These are phyloP conservation scores for Pilophorus perplexus DNA, from an alignment of 2,888 invertebrate genomes.

Conservation along the genomic window DNA sequence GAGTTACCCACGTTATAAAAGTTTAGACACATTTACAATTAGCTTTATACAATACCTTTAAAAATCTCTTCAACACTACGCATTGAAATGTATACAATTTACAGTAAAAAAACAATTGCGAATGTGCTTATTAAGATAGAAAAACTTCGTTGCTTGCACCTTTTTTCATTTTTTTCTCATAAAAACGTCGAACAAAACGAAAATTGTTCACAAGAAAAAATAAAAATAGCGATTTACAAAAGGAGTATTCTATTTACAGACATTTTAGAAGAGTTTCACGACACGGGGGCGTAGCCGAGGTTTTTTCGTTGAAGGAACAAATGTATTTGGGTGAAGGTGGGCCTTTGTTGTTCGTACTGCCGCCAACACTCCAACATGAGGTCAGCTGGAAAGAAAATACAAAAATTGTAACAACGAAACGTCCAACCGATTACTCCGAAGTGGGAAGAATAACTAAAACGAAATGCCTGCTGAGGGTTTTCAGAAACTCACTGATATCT, in stretches of 20 bases:
- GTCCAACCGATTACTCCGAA: no score
- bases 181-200: background rate
- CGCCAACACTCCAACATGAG: conserved; percentile 64
- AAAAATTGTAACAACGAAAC: no score
- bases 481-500: conserved; percentile 55
- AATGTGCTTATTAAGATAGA: conserved; percentile 28
- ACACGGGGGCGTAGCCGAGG: conserved; percentile 52
- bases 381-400: conserved; percentile 53
- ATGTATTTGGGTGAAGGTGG: conserved; percentile 62
- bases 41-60: background rate
- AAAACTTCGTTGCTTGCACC: conserved; percentile 39
- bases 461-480: no score
- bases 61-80: background rate
- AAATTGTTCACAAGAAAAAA: conserved; percentile 10
- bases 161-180: conserved; percentile 11
- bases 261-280: conserved; percentile 6
- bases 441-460: no score
- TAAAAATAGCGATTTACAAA: background rate
- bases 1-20: background rate
- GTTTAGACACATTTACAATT: conserved; percentile 9
- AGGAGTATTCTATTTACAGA: conserved; percentile 23
- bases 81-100: background rate
- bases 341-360: conserved; percentile 57
- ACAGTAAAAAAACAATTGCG: conserved; percentile 7
- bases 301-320: conserved; percentile 60